Base-by-base conservation (phyloP, 2,113 vertebrate species). In the Emydura subglobosa region DNA sequence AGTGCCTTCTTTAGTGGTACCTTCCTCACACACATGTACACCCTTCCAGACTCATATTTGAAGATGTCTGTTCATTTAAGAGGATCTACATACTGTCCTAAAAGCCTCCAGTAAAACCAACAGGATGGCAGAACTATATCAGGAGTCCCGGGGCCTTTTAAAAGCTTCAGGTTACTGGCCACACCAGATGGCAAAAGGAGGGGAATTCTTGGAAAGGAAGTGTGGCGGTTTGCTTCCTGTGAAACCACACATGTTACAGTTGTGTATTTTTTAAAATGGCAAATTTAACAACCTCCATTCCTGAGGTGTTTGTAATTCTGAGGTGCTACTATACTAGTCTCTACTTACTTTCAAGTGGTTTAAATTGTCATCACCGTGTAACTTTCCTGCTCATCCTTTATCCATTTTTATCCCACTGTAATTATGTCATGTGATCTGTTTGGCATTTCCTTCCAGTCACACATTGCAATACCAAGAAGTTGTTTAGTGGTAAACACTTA, bases 21-120 rank as follows among this genome's bases (percentile, higher is more conserved):
- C 89, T 91, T n/a, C 65, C 84, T 53, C 34, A 78, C 5, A 6
- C 79, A 61, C 12, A 74, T 1, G 12, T 4, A n/a, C 7, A 44
- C 10, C 13, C 83, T 83, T 87, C 24, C 72, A 89, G 61, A 80
- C 25, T 0, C 1, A 47, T 21, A 4, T 16, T 49, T 0, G 0
- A 88, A 11, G 81, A 80, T 42, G 79, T 10, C 22, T 27, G 86
- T 83, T 79, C 59, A 7, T n/a, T 42, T 74, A 74, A 61, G 65
- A 54, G 19, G 0, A 0, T 19, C 88, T 7, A 74, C 49, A 29
- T 59, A 49, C 10, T 51, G 22, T 11, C 29, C 13, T 93, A 42
- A 21, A 87, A 51, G 1, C 79, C n/a, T 85, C 11, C 44, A 47
- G 11, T 0, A 1, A 72, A 55, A 44, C 55, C 9, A 79, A 84